Evolutionary conservation across 2,888 invertebrate species (phyloP).

Genomic region (Mimumesa dahlbomi): DNA sequence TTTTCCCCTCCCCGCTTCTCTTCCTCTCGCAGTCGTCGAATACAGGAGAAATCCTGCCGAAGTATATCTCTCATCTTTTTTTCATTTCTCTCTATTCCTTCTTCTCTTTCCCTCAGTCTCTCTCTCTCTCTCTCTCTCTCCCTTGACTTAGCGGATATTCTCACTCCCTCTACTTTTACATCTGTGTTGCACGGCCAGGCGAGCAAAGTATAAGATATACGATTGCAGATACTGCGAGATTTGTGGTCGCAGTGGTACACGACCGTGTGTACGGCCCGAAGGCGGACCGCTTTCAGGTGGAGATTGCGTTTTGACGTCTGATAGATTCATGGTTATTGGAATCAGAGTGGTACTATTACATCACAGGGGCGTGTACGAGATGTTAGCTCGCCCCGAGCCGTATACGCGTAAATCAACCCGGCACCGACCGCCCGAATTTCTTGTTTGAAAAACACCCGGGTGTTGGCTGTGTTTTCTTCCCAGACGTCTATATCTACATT

Average conservation of each 20-base stretch:
- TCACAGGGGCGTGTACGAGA: constrained; percentile 34
- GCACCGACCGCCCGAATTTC: constrained; percentile 12
- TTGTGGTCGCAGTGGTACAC: constrained; percentile 67
- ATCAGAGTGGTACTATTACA: constrained; percentile 80
- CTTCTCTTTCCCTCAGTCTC: constrained; percentile 12
- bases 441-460: constrained; percentile 25
- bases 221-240: constrained; percentile 71
- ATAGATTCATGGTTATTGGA: constrained; percentile 91
- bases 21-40: constrained; percentile 40
- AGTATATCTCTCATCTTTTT: constrained; percentile 30
- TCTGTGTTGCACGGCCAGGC: constrained; percentile 58
- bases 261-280: constrained; percentile 62
- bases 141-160: constrained; percentile 34
- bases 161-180: constrained; percentile 58
- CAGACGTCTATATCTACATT: not conserved
- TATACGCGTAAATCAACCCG: constrained; percentile 59
- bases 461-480: not conserved
- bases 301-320: constrained; percentile 88
- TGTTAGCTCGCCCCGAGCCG: constrained; percentile 43
- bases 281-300: constrained; percentile 81
- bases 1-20: constrained; percentile 35
- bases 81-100: constrained; percentile 12
- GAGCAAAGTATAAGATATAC: constrained; percentile 68
- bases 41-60: constrained; percentile 59
- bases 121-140: constrained; percentile 19